phyloP scores from a whole-genome alignment of 2,113 vertebrate genomes.

The Hystrix brachyura region DNA sequence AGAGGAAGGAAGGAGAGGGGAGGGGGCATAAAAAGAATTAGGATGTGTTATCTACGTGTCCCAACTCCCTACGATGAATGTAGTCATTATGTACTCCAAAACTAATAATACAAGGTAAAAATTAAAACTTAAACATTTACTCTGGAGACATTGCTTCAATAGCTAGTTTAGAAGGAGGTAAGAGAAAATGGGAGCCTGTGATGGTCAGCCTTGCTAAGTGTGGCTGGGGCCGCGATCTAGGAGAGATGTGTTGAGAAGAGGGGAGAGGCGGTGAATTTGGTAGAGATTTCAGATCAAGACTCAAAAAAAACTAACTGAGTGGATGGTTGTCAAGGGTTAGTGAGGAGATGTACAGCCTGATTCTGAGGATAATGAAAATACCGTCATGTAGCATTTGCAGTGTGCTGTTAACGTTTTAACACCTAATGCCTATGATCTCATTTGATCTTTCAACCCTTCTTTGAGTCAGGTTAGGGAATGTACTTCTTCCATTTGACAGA shows the following conservation, averaged over 20 bases:
- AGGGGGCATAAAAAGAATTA: neutral
- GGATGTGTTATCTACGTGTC: neutral
- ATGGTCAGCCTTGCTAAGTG: neutral
- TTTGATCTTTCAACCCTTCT: constrained; percentile 72
- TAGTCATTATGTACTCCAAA: neutral
- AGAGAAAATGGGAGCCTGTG: neutral
- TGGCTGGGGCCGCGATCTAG: neutral
- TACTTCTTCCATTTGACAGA: constrained; percentile 65
- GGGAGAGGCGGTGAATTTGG: neutral
- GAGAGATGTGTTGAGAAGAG: neutral
- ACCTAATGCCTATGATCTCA: constrained; percentile 69
- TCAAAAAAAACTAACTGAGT: constrained; percentile 14
- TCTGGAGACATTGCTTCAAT: constrained; percentile 5
- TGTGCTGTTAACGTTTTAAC: constrained; percentile 68
- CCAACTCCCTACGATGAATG: neutral
- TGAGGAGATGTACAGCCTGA: neutral
- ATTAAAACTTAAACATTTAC: neutral
- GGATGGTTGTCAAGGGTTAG: constrained; percentile 17
- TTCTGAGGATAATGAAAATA: constrained; percentile 48
- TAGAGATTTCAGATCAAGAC: constrained; percentile 32
- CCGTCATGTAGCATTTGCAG: constrained; percentile 50
- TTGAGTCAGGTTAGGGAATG: constrained; percentile 63
- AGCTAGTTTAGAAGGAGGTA: neutral
- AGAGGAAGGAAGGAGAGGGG: no score
- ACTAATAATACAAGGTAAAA: neutral